These are phyloP conservation scores for Macrotus californicus DNA, from an alignment of 2,113 vertebrate genomes.

Conservation along the genomic window DNA sequence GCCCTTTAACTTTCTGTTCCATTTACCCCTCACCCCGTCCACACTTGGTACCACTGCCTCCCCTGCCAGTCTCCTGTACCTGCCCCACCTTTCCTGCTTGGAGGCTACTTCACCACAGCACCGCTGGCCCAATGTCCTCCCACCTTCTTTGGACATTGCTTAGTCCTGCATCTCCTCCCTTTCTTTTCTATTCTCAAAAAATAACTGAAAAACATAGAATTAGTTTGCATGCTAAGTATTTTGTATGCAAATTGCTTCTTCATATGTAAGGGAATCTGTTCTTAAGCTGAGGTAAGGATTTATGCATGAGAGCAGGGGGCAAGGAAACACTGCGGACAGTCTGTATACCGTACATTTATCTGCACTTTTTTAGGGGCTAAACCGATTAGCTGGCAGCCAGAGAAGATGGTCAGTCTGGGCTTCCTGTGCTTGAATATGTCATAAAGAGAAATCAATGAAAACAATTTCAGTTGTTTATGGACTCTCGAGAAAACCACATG, in stretches of 20 bases:
- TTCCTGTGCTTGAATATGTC: not conserved
- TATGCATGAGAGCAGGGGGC: not conserved
- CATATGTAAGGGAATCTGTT: not conserved
- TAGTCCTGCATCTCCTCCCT: not conserved
- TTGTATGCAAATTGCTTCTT: not conserved
- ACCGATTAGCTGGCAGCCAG: not conserved
- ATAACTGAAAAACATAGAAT: not conserved
- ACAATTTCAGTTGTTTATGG: not conserved
- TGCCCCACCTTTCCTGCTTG: not conserved
- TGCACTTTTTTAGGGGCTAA: not conserved
- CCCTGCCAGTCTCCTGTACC: accelerated
- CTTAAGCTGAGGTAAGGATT: not conserved
- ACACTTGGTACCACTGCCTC: not conserved
- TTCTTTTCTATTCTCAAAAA: not conserved
- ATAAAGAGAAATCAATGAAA: not conserved
- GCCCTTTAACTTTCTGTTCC: not conserved
- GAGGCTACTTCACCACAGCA: not conserved
- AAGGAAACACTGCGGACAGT: not conserved
- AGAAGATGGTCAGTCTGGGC: not conserved
- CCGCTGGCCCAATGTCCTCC: not conserved
- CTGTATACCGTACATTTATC: not conserved
- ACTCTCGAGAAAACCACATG: not conserved
- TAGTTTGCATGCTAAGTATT: not conserved
- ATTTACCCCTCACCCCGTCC: too few species aligned
- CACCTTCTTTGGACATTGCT: not conserved